Evolutionary conservation across 2,888 invertebrate genomes (phyloP).

Genomic region (Hetaerina titia): DNA sequence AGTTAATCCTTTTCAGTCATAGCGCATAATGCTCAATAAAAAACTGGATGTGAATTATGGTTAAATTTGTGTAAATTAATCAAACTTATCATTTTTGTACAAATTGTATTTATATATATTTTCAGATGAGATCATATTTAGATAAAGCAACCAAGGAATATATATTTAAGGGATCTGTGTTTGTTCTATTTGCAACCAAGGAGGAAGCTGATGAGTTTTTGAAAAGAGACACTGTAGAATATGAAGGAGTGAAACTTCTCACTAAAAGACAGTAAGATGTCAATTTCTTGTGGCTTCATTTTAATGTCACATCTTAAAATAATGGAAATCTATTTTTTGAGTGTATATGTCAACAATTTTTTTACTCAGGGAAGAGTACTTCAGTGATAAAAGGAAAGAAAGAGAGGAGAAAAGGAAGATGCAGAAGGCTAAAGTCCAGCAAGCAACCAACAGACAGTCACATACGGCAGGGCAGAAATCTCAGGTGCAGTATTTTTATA

Average conservation of each 20-base stretch:
- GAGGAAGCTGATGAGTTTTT: constrained; percentile 91
- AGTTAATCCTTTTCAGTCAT: too few species aligned
- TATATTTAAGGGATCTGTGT: constrained; percentile 94
- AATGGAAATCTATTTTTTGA: not conserved
- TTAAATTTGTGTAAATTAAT: too few species aligned
- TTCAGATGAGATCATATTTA: constrained; percentile 79
- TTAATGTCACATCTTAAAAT: not conserved
- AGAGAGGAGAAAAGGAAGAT: constrained; percentile 80
- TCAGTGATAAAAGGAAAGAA: constrained; percentile 84
- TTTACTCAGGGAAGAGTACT: constrained; percentile 78
- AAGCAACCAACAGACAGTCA: not conserved
- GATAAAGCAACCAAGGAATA: constrained; percentile 83
- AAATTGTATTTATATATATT: constrained; percentile 53
- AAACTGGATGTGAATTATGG: not conserved
- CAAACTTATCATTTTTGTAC: not conserved
- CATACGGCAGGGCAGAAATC: not conserved
- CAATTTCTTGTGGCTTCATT: constrained; percentile 8
- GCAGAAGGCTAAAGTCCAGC: constrained; percentile 76
- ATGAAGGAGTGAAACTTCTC: constrained; percentile 82
- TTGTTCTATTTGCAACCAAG: constrained; percentile 89
- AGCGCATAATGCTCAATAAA: not conserved
- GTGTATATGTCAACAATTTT: not conserved
- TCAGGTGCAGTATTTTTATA: not conserved
- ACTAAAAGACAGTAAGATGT: constrained; percentile 83
- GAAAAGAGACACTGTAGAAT: constrained; percentile 84